Percentiles rank a stretch among this genome's conserved stretches.
phyloP scores from a whole-genome alignment of 2,113 vertebrate species.

The Onychostoma macrolepis region DNA sequence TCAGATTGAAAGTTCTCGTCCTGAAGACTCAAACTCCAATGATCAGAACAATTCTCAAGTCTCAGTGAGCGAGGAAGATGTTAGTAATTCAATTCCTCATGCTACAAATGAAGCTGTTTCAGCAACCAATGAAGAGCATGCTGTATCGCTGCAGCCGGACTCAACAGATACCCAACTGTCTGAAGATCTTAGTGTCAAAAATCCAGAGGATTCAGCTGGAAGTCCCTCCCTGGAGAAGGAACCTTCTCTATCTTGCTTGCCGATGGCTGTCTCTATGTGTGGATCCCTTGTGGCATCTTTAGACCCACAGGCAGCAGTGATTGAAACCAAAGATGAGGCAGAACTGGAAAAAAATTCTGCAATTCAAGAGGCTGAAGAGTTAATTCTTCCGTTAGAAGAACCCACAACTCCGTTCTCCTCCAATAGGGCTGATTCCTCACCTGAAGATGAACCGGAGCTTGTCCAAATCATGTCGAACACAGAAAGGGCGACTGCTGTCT shows the following conservation, averaged over 20 bases:
- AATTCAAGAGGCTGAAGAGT: constrained; percentile 34
- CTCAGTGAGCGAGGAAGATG: constrained; percentile 3
- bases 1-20: constrained; percentile 47
- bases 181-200: constrained; percentile 23
- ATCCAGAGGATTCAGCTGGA: constrained; percentile 39
- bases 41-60: constrained; percentile 32
- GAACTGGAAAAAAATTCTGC: constrained; percentile 58
- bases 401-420: neutral
- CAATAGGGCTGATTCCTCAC: constrained; percentile 2
- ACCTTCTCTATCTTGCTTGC: constrained; percentile 75
- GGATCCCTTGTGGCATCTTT: constrained; percentile 70
- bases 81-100: neutral
- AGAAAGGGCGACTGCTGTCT: neutral
- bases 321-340: constrained; percentile 51
- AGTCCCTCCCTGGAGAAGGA: constrained; percentile 60
- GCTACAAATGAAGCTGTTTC: constrained; percentile 7
- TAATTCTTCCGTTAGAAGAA: constrained; percentile 13
- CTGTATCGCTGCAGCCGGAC: constrained; percentile 22
- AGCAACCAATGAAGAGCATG: neutral
- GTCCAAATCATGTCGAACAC: constrained; percentile 49
- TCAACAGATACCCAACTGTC: neutral
- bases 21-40: constrained; percentile 31
- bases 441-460: constrained; percentile 48
- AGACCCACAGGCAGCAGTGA: constrained; percentile 53
- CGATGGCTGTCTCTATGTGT: constrained; percentile 78